Conservation (phyloP, 23 tunicate species). For the Trididemnum miniatum region DNA sequence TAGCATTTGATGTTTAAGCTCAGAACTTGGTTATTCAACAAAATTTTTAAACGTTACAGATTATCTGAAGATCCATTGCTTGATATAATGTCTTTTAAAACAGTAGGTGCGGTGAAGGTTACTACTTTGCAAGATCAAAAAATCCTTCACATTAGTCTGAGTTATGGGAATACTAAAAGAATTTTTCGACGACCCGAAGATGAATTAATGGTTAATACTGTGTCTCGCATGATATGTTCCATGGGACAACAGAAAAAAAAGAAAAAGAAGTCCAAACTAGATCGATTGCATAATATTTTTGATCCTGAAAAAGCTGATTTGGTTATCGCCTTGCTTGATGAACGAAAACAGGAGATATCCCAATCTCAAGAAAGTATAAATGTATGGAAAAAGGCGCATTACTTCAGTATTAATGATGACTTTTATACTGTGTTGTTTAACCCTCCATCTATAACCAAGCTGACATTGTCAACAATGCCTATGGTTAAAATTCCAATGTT, state of each 20-base stretch:
- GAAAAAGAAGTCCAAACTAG: neutral
- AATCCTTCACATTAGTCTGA: neutral
- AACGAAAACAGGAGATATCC: neutral
- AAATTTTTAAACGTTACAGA: no score
- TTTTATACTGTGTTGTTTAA: slow-evolving; percentile 40
- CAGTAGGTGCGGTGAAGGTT: neutral
- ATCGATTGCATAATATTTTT: neutral
- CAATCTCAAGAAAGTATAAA: neutral
- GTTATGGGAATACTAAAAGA: neutral
- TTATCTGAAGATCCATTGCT: no score
- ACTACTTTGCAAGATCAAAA: neutral
- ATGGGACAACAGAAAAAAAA: neutral
- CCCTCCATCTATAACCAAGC: slow-evolving; percentile 48
- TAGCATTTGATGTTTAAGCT: no score
- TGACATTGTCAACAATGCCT: slow-evolving; percentile 25
- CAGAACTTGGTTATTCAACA: no score
- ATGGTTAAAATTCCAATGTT: slow-evolving; percentile 47
- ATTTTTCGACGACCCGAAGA: neutral
- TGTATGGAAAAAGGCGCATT: slow-evolving; percentile 39
- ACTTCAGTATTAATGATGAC: slow-evolving; percentile 22
- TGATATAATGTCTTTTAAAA: no score
- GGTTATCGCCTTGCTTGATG: neutral
- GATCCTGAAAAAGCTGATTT: neutral
- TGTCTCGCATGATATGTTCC: neutral
- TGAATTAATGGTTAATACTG: neutral